Base-by-base conservation (phyloP, 2,113 vertebrate species). In the Phodopus roborovskii region DNA sequence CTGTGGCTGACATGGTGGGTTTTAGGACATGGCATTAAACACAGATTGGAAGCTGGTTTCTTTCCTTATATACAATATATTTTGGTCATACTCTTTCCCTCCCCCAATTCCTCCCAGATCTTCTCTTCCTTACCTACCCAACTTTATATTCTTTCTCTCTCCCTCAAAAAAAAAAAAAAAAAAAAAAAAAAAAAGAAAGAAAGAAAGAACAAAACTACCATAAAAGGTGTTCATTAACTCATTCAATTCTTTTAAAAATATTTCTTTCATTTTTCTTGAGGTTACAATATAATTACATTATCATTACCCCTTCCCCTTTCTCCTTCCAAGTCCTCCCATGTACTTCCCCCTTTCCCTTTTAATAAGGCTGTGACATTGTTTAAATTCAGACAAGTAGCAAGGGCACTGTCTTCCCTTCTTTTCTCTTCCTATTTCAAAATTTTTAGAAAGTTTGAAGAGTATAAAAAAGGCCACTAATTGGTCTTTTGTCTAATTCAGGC, bases 361-460 rank as follows among this genome's bases (percentile, higher is more conserved):
- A 78, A 83, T 73, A 86, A 96, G 87, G 60, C 28, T 90, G 68
- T 62, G 56, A 82, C 45, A 77, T 77, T 83, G 33, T 90, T 89
- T 92, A 88, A 56, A 79, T 94, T 93, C 91, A 93, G 24, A 68
- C 45, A 94, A 58, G 56, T 39, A 70, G 45, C 36, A 95, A 84
- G 70, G 48, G 86, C 45, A 64, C 20, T 33, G 20, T 62, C 81
- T 83, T 92, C 20, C 50, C 26, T 64, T 71, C 78, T 62, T 75
- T 42, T 19, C 16, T 26, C 56, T 45, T 30, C 50, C 3, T 75
- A 60, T 92, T 62, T 91, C 42, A 86, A 91, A 36, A 70, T 42
- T 79, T 28, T 45, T 39, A 36, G 12, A 68, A 93, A 83, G 48
- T 88, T 93, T 58, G 68, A 16, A 86, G 33, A 94, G 28, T 58